A percentile compares a stretch with the other conserved stretches of the same genome.
Conservation (phyloP, 2,113 vertebrate genomes). For the Phalacrocorax aristotelis region DNA sequence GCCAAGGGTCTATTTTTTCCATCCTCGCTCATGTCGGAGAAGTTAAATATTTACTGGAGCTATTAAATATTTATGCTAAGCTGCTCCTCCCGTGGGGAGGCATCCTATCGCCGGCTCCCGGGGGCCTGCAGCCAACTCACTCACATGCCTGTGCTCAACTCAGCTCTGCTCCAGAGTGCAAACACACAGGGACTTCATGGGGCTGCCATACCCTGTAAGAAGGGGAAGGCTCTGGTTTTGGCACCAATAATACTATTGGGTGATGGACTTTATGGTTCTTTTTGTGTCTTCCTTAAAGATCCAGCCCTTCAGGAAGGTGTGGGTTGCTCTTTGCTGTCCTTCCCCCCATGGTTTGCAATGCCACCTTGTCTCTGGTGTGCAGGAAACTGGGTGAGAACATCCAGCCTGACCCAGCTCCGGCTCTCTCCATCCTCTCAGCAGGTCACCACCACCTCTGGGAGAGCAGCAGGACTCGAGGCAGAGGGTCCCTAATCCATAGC, state of each 20-base stretch:
- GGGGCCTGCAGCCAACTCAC: background rate
- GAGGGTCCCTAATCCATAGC: background rate
- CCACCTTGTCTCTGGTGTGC: background rate
- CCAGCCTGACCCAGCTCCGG: background rate
- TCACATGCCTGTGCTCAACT: background rate
- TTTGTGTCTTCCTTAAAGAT: background rate
- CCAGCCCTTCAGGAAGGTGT: background rate
- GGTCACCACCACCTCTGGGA: background rate
- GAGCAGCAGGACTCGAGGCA: background rate
- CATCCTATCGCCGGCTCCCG: background rate
- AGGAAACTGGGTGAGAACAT: background rate
- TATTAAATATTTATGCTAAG: slow-evolving; percentile 66
- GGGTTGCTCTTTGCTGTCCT: background rate
- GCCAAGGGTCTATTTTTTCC: slow-evolving; percentile 65
- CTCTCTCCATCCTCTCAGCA: background rate
- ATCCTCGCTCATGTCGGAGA: slow-evolving; percentile 39
- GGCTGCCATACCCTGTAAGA: background rate
- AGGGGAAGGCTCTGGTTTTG: background rate
- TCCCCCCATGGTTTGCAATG: background rate
- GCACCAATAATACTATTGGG: background rate
- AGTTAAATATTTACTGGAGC: slow-evolving; percentile 72
- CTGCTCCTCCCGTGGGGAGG: background rate
- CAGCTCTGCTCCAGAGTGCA: background rate
- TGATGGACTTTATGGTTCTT: background rate
- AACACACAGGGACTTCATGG: background rate